Conservation (phyloP, 2,888 invertebrate genomes). For the Cheilosia vulpina region DNA sequence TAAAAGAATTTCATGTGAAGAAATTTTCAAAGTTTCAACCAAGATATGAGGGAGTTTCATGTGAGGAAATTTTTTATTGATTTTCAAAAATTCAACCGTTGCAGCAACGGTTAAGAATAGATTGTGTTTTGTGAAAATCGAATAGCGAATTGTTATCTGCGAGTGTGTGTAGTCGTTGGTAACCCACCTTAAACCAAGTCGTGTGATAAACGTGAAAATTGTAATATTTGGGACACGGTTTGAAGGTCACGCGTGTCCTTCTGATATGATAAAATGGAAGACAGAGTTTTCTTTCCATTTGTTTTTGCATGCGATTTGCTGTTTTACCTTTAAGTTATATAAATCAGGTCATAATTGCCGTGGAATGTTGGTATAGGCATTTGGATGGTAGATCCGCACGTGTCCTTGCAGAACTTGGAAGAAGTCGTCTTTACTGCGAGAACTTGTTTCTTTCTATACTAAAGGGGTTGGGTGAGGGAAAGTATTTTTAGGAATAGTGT, state of each 20-base stretch:
- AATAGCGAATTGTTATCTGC: constrained; percentile 7
- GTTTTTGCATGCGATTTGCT: constrained; percentile 50
- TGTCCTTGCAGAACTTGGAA: not conserved
- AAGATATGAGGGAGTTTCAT: constrained; percentile 53
- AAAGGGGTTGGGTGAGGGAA: no score
- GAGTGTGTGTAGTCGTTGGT: constrained; percentile 34
- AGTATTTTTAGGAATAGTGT: no score
- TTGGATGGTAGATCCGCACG: not conserved
- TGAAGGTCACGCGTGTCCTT: constrained; percentile 69
- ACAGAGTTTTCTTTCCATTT: constrained; percentile 4
- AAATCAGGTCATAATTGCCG: constrained; percentile 51
- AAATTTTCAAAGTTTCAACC: constrained; percentile 13
- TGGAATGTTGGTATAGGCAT: not conserved
- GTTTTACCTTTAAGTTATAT: constrained; percentile 30
- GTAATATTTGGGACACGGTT: constrained; percentile 31
- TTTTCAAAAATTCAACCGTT: constrained; percentile 33
- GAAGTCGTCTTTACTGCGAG: not conserved
- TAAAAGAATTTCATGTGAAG: constrained; percentile 39
- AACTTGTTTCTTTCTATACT: no score
- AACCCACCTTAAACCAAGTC: not conserved
- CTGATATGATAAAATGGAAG: constrained; percentile 15
- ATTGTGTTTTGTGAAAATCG: not conserved
- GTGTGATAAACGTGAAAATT: constrained; percentile 24
- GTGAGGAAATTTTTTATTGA: constrained; percentile 54
- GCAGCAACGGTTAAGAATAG: constrained; percentile 16